Base-by-base conservation (phyloP, 2,888 invertebrate species). In the Platerodrilus igneus region DNA sequence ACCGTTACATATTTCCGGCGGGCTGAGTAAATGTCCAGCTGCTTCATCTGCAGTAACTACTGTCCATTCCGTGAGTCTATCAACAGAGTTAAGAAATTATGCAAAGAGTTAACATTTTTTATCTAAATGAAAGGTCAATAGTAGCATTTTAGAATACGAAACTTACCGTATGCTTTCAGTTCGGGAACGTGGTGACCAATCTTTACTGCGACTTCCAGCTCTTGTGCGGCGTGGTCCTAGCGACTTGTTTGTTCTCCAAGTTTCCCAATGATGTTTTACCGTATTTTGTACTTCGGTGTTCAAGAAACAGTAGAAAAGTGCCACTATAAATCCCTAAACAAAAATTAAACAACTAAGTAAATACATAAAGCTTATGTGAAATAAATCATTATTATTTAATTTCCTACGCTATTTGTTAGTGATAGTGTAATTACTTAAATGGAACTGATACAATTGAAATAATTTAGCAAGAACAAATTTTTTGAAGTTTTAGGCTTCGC, bases 271-370 rank as follows among this genome's bases (percentile, higher is more conserved):
- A 67, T 91, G 87, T 16, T 83, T 76, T 50, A 92, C 73, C 1
- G 90, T 83, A 64, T 87, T 87, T 30, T 87, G 83, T 4, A 93
- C 92, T 68, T 93, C 93, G 3, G 88, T 86, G 70, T 93, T 93
- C 57, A 92, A 77, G 70, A 93, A 93, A 68, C 93, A 93, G 72
- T 91, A 93, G 70, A 92, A 86, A 42, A 92, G 70, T 3, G 93
- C 88, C 45, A 93, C 91, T 33, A 83, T 84, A 60, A 92, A 84
- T 43, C 93, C 93, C 92, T 93, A 69, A 3, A 69, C 69, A 28
- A 21, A 40, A 27, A 18, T n/a, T n/a, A n/a, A n/a, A n/a, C n/a
- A n/a, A n/a, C 9, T 5, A n/a, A n/a, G n/a, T n/a, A n/a, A n/a
- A n/a, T n/a, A n/a, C n/a, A n/a, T n/a, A n/a, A n/a, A n/a, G n/a